Percentiles rank a stretch among this genome's conserved stretches.
Conservation (phyloP, 64 coral and sea anemone genomes). For the Porites australiensis region DNA sequence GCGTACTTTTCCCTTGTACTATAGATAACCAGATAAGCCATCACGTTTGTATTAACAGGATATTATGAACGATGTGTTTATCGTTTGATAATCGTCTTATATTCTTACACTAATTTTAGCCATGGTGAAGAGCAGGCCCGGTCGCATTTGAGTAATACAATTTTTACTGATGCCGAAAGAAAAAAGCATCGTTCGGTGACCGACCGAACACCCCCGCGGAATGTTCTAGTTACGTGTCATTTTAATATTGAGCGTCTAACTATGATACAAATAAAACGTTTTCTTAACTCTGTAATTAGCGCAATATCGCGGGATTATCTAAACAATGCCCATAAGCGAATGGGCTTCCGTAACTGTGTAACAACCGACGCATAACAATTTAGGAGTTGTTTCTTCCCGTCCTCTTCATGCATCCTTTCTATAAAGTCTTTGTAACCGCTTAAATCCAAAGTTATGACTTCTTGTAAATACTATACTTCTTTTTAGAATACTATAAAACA, state of each 20-base stretch:
- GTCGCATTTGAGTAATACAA: background rate
- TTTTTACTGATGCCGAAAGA: background rate
- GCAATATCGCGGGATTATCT: background rate
- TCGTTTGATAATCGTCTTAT: background rate
- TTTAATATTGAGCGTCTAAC: background rate
- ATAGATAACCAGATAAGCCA: background rate
- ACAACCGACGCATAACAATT: no score
- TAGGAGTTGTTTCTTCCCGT: background rate
- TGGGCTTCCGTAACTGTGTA: no score
- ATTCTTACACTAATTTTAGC: background rate
- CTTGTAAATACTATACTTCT: no score
- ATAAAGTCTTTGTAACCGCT: background rate
- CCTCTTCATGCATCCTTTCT: no score
- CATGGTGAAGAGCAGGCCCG: background rate
- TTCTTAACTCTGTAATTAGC: conserved; percentile 5
- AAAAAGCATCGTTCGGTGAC: background rate
- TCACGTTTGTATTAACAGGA: background rate
- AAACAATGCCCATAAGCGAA: no score
- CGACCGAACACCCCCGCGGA: background rate
- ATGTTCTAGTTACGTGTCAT: background rate
- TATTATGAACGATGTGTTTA: background rate
- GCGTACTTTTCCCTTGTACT: background rate
- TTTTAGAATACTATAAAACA: no score
- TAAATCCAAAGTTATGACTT: no score
- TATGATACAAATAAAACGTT: background rate